Conservation (phyloP, 2,113 vertebrate genomes). For the Perccottus glenii region DNA sequence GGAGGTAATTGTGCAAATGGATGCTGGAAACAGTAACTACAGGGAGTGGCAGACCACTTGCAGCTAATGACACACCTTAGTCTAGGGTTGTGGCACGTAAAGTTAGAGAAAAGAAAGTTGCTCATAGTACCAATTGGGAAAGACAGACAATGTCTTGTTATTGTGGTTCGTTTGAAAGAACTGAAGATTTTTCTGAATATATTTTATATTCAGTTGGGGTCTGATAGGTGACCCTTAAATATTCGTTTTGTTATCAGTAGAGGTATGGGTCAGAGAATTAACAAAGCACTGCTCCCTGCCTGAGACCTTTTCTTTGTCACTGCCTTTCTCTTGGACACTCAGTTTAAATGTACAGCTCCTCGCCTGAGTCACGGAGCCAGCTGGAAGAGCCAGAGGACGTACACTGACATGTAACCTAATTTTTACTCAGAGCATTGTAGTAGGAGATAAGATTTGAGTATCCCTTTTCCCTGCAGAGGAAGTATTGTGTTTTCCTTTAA, state of each 20-base stretch:
- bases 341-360: neutral
- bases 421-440: neutral
- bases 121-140: too few relatives aligned
- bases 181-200: too few relatives aligned
- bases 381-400: constrained; percentile 2
- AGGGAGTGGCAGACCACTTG: constrained; percentile 14
- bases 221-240: constrained; percentile 22
- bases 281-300: constrained; percentile 45
- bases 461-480: neutral
- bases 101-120: neutral
- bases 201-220: too few relatives aligned
- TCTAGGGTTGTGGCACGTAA: too few relatives aligned
- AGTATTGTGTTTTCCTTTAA: neutral
- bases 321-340: constrained; percentile 9
- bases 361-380: neutral
- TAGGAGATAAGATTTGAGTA: constrained; percentile 1
- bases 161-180: too few relatives aligned
- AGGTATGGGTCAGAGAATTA: constrained; percentile 34
- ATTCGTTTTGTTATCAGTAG: constrained; percentile 33
- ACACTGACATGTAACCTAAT: constrained; percentile 37
- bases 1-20: constrained; percentile 21
- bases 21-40: constrained; percentile 18
- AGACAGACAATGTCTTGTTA: too few relatives aligned
- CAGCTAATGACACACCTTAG: constrained; percentile 23
- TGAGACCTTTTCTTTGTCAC: constrained; percentile 9